A percentile compares a stretch with the other conserved stretches of the same genome.
Evolutionary conservation across 2,113 vertebrate genomes (phyloP).

Genomic region (Parotia lawesii): DNA sequence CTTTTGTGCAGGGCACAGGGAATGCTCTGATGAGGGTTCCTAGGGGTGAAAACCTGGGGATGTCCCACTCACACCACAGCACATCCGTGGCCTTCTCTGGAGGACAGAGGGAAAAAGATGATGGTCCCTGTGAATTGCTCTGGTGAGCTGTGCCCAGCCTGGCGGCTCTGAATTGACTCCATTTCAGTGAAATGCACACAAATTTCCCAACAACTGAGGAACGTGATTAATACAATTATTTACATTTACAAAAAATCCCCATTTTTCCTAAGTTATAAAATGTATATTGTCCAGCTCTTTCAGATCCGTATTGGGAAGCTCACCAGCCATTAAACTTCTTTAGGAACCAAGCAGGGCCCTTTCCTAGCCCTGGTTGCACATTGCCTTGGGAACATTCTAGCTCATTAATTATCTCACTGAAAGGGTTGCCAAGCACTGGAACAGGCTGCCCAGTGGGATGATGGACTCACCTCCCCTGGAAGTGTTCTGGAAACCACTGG

Average conservation of each 20-base stretch:
- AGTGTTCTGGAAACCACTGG: background rate
- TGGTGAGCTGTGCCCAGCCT: background rate
- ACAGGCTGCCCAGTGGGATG: too few species aligned
- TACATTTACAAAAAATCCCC: background rate
- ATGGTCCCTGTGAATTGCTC: background rate
- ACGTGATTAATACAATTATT: background rate
- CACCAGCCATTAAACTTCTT: background rate
- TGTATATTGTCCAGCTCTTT: background rate
- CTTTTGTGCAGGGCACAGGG: background rate
- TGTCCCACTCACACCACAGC: accelerated
- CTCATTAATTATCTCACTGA: background rate
- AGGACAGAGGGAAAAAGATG: background rate
- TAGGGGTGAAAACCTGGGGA: accelerated
- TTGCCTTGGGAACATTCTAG: background rate
- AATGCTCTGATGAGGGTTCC: background rate
- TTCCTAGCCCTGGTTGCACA: background rate
- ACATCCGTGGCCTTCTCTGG: background rate
- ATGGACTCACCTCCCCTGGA: background rate
- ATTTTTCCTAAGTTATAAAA: background rate
- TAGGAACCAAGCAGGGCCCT: background rate
- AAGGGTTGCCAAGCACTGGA: too few species aligned
- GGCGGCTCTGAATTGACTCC: background rate
- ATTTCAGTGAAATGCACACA: background rate
- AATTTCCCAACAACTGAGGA: background rate
- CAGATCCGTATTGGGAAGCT: background rate